Percentiles rank a stretch among this genome's conserved stretches.
Evolutionary conservation across 2,797 vertebrate genomes (phyloP).

Genomic region (Labeo calbasu): DNA sequence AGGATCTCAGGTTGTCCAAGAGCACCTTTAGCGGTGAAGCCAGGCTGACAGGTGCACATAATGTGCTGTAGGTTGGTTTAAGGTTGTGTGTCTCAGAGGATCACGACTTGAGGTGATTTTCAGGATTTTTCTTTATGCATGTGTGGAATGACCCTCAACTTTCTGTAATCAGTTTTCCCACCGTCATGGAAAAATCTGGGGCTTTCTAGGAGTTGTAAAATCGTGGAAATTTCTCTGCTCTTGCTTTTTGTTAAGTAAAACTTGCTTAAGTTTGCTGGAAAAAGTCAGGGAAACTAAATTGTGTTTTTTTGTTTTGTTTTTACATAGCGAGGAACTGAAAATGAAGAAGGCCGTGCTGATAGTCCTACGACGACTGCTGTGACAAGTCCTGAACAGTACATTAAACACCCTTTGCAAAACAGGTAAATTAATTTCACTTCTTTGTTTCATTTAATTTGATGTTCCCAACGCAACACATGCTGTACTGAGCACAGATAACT

Average conservation of each 20-base stretch:
- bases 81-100: neutral
- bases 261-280: neutral
- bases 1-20: neutral
- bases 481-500: no score
- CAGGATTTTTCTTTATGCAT: neutral
- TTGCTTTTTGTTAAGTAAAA: neutral
- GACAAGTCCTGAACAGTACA: slow-evolving; percentile 78
- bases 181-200: neutral
- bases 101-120: neutral
- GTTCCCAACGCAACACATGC: neutral
- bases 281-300: neutral
- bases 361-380: slow-evolving; percentile 69
- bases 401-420: slow-evolving; percentile 86
- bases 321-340: slow-evolving; percentile 77
- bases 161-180: neutral
- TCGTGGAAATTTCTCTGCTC: neutral
- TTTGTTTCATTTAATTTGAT: neutral
- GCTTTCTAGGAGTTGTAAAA: neutral
- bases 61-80: neutral
- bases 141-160: neutral
- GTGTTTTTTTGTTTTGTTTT: slow-evolving; percentile 32
- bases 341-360: slow-evolving; percentile 73
- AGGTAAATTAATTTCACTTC: slow-evolving; percentile 67
- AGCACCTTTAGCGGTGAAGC: neutral
- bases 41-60: neutral